Percentiles rank a stretch among this genome's conserved stretches.
These are phyloP conservation scores for Deroptyus accipitrinus DNA, from an alignment of 2,113 vertebrate species.

Conservation along the genomic window DNA sequence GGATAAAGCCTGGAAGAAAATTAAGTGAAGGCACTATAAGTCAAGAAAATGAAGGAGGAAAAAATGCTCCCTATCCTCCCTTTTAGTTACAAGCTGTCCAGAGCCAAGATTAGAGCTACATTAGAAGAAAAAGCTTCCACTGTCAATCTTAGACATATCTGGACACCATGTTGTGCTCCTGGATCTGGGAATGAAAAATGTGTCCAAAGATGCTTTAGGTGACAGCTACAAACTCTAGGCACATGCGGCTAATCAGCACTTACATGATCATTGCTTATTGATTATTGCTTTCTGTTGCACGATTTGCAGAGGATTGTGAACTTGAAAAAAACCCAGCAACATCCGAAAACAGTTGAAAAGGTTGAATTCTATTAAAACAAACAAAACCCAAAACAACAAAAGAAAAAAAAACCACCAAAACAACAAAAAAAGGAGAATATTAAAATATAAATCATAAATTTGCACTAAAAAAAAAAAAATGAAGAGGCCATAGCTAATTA, in stretches of 20 bases:
- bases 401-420: rapidly evolving
- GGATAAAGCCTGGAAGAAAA: background rate
- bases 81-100: background rate
- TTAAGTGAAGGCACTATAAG: background rate
- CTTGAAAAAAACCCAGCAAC: background rate
- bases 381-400: background rate
- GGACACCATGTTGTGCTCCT: background rate
- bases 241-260: rapidly evolving
- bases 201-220: background rate
- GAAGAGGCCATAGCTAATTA: background rate
- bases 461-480: background rate
- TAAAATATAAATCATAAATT: background rate
- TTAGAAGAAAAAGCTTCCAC: background rate
- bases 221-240: background rate
- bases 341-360: background rate
- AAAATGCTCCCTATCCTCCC: background rate
- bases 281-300: background rate
- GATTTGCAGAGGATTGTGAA: background rate
- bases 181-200: background rate
- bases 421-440: background rate
- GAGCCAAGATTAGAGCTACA: background rate
- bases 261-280: background rate
- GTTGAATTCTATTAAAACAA: background rate
- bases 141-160: background rate
- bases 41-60: background rate